Evolutionary conservation across 2,113 vertebrate species (phyloP), one percentile per base, ranked within the genome.

Genomic region (Meles meles): DNA sequence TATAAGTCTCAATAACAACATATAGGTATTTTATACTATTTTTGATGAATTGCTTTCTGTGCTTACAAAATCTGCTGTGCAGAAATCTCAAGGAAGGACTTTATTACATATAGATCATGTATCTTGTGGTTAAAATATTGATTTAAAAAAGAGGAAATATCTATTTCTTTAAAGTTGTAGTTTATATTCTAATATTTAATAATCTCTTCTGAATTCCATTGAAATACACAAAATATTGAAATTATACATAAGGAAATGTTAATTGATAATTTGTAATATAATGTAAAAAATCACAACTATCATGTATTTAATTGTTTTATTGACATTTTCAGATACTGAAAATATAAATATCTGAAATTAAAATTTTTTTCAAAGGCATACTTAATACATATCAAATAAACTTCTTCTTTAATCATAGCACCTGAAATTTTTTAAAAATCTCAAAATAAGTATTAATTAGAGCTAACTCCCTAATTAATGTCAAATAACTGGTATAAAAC

Each of bases 161-260:
- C 89, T 34, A n/a, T 97, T 97, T 90, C 61, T 37, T 96, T 97
- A 92, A 95, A 85, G 69, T 90, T 52, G 90, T 63, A 65, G 87
- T 97, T 94, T 17, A 3, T 47, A 85, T 18, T 42, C 67, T 91
- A 88, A 71, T 93, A 65, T 97, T 15, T 34, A 88, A 17, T 81
- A 88, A 86, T 42, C 13, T 86, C 34, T 94, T 88, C n/a, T 90
- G 49, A 95, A 88, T 90, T 69, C 23, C 61, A 10, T 52, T 52
- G 91, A 63, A 95, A 72, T 29, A 59, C 4, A 29, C 49, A 34
- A 31, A 63, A 77, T 2, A 74, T 55, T 89, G 88, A 93, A 63
- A 4, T 92, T 7, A 52, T 90, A 71, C 44, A 47, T 69, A 61
- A 17, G 29, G 4, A 47, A 84, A 92, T 81, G n/a, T 71, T 92